Evolutionary conservation across 2,113 vertebrate genomes (phyloP).

Genomic region (Rallus limicola): DNA sequence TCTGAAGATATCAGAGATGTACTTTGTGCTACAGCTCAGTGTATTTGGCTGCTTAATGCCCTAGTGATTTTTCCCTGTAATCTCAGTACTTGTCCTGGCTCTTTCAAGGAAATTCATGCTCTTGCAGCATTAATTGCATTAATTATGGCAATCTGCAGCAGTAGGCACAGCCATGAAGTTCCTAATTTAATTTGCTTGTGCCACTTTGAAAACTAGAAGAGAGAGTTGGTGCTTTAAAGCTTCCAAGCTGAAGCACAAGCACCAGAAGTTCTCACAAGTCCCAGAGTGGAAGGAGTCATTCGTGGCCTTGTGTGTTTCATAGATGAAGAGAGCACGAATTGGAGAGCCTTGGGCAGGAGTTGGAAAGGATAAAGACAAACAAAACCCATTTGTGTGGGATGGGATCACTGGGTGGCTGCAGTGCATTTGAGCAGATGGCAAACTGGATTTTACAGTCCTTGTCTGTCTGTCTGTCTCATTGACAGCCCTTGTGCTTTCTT

Average conservation of each 20-base stretch:
- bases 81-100: neutral
- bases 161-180: neutral
- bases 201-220: neutral
- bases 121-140: neutral
- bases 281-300: neutral
- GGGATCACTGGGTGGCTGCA: neutral
- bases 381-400: neutral
- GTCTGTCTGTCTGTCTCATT: neutral
- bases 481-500: neutral
- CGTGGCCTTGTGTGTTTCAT: accelerated
- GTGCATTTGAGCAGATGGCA: no score
- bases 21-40: neutral
- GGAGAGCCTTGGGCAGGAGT: no score
- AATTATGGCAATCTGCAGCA: neutral
- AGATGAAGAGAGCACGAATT: neutral
- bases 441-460: neutral
- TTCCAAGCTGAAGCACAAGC: neutral
- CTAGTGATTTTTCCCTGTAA: neutral
- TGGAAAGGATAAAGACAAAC: neutral
- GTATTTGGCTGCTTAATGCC: neutral
- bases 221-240: neutral
- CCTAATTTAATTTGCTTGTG: neutral
- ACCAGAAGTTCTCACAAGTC: neutral
- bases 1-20: neutral
- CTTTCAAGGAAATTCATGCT: neutral